A percentile compares a stretch with the other conserved stretches of the same genome.
Conservation (phyloP, 2,113 vertebrate genomes). For the Motacilla alba region DNA sequence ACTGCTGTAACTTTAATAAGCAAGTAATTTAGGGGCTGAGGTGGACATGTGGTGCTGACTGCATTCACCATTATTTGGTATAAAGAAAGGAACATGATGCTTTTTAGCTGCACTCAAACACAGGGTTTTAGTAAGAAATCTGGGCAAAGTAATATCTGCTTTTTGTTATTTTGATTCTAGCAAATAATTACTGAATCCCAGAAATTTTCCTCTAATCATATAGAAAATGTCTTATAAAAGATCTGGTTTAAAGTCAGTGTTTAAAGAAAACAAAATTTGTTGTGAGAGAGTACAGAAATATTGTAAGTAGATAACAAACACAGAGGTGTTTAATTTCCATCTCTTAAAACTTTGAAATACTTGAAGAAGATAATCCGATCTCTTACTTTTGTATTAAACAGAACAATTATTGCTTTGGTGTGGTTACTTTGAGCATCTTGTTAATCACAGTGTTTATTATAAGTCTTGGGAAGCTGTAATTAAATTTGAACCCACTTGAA, state of each 20-base stretch:
- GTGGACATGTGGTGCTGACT: background rate
- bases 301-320: background rate
- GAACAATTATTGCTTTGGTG: background rate
- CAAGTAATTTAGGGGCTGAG: background rate
- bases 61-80: background rate
- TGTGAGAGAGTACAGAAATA: background rate
- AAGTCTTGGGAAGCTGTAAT: background rate
- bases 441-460: background rate
- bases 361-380: background rate
- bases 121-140: background rate
- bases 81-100: background rate
- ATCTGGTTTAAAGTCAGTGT: background rate
- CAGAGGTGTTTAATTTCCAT: background rate
- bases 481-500: background rate
- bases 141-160: background rate
- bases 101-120: background rate
- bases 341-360: background rate
- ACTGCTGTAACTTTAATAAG: background rate
- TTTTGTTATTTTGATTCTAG: background rate
- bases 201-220: background rate
- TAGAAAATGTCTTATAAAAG: background rate
- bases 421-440: background rate
- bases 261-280: background rate
- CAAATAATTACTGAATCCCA: background rate
- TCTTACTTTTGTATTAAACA: background rate